Evolutionary conservation across 2,113 vertebrate species (phyloP).

Genomic region (Verasper variegatus): DNA sequence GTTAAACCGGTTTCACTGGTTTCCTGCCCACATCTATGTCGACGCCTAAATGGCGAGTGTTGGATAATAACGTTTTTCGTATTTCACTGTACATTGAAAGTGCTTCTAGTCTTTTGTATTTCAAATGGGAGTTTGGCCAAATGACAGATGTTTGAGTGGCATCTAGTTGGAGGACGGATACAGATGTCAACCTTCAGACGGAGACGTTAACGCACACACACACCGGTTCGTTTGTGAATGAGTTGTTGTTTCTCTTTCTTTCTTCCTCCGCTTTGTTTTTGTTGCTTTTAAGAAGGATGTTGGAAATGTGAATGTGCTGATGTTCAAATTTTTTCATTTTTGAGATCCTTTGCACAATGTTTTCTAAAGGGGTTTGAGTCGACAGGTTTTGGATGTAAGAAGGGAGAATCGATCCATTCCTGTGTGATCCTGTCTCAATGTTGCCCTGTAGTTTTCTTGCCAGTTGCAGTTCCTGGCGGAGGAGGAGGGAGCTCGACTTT

Average conservation of each 20-base stretch:
- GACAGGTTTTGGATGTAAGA: slow-evolving; percentile 56
- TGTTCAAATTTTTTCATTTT: slow-evolving; percentile 55
- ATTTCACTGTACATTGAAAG: slow-evolving; percentile 59
- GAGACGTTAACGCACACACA: slow-evolving; percentile 8
- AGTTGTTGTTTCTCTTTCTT: slow-evolving; percentile 13
- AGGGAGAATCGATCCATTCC: slow-evolving; percentile 40
- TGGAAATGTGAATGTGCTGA: slow-evolving; percentile 70
- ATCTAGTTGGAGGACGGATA: slow-evolving; percentile 40
- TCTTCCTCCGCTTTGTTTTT: slow-evolving; percentile 25
- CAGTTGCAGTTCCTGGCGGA: slow-evolving; percentile 42
- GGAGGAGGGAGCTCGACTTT: slow-evolving; percentile 49
- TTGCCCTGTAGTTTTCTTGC: slow-evolving; percentile 51
- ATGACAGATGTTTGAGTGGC: slow-evolving; percentile 53
- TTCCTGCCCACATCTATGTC: slow-evolving; percentile 12
- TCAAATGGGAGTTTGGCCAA: slow-evolving; percentile 52
- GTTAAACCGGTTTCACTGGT: slow-evolving; percentile 39
- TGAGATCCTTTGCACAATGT: slow-evolving; percentile 69
- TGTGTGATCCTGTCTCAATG: slow-evolving; percentile 38
- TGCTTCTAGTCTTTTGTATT: slow-evolving; percentile 53
- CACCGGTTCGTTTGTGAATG: slow-evolving; percentile 8
- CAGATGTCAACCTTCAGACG: slow-evolving; percentile 15
- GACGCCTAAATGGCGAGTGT: slow-evolving; percentile 27
- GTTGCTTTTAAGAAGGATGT: slow-evolving; percentile 47
- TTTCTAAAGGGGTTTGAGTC: slow-evolving; percentile 60
- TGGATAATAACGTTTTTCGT: slow-evolving; percentile 33